Percentiles rank a stretch among this genome's conserved stretches.
Evolutionary conservation across 1,140 invertebrate species (phyloP).

Genomic region (Drosophila lini): DNA sequence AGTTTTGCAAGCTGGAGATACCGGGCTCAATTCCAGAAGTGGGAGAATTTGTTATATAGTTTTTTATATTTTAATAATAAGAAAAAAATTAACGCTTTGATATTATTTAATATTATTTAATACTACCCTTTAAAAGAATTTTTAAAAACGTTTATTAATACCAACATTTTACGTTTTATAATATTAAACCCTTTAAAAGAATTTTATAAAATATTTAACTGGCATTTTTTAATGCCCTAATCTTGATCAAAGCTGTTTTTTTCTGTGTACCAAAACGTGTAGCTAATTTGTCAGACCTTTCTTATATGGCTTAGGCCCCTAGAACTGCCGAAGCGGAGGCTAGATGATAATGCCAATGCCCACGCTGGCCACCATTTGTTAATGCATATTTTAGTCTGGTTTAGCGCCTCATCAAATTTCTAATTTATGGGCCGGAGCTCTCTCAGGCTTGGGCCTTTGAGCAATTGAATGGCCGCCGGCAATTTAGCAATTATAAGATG

Average conservation of each 20-base stretch:
- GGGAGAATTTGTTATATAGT: too few relatives aligned
- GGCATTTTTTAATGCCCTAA: neutral
- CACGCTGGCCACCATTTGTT: constrained; percentile 46
- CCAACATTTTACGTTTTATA: too few relatives aligned
- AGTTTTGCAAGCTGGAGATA: too few relatives aligned
- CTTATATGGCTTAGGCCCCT: constrained; percentile 23
- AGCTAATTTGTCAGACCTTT: constrained; percentile 43
- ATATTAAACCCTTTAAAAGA: too few relatives aligned
- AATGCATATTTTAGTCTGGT: constrained; percentile 47
- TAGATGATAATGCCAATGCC: constrained; percentile 15
- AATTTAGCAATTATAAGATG: constrained; percentile 82
- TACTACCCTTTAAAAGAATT: too few relatives aligned
- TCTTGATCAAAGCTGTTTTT: neutral
- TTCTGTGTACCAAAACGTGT: constrained; percentile 19
- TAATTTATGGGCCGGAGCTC: constrained; percentile 50
- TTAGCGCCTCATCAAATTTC: constrained; percentile 60
- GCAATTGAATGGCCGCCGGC: constrained; percentile 56
- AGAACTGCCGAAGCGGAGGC: constrained; percentile 3
- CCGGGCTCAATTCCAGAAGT: too few relatives aligned
- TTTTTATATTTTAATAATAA: too few relatives aligned
- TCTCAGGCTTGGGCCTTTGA: constrained; percentile 31
- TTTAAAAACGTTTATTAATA: too few relatives aligned
- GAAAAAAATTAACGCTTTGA: too few relatives aligned
- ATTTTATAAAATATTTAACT: too few relatives aligned
- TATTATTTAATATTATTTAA: too few relatives aligned